Evolutionary conservation across 2,113 vertebrate species (phyloP).

Genomic region (Neomonachus schauinslandi): DNA sequence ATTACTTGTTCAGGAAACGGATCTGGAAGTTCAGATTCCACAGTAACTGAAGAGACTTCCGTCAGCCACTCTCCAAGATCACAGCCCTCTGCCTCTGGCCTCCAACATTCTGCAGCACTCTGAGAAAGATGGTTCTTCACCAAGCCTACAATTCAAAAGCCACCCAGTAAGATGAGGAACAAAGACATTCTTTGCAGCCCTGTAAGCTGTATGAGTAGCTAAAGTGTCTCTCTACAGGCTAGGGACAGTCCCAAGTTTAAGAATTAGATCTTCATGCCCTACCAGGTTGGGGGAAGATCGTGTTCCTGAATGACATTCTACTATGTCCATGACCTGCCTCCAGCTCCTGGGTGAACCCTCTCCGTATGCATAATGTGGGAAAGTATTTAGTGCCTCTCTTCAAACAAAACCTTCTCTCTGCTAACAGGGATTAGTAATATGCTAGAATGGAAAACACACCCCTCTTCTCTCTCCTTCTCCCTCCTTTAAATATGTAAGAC

Average conservation of each 20-base stretch:
- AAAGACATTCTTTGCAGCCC: conserved; percentile 21
- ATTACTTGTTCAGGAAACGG: conserved; percentile 10
- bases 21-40: neutral
- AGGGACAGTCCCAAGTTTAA: neutral
- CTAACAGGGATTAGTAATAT: neutral
- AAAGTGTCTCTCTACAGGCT: neutral
- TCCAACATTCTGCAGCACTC: neutral
- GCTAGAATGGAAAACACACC: neutral
- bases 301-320: neutral
- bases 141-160: neutral
- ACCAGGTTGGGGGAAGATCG: neutral
- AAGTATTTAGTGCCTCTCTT: neutral
- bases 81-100: neutral
- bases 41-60: neutral
- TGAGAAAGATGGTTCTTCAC: neutral
- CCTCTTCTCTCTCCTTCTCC: neutral
- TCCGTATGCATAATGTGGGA: neutral
- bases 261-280: conserved; percentile 1
- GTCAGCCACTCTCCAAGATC: neutral
- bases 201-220: neutral
- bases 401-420: conserved; percentile 6
- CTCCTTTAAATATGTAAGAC: neutral
- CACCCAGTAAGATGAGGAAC: neutral
- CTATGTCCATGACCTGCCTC: neutral
- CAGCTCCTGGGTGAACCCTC: neutral